Evolutionary conservation across 2,797 vertebrate genomes (phyloP), one percentile per base, ranked within the genome.

Genomic region (Eulemur mongoz): DNA sequence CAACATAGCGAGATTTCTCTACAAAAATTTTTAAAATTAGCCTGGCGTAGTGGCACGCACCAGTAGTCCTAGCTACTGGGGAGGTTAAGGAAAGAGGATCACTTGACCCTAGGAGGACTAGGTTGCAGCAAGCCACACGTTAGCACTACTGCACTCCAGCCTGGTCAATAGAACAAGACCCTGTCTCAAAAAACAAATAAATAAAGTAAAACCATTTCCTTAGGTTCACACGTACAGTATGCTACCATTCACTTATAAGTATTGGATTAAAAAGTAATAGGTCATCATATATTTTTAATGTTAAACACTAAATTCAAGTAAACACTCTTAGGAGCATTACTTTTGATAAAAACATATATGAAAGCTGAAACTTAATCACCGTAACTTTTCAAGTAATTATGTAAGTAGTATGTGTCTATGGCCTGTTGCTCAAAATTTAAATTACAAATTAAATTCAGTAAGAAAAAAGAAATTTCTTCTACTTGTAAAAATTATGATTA

Each of bases 161-260:
- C 15, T 65, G 63, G 63, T 65, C 63, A 65, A 65, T 30, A n/a
- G 32, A 65, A 17, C 32, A 17, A 65, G 61, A 32, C 61, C 30
- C 30, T 7, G 3, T 32, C 14, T 65, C 61, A 65, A 65, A 25
- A 65, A 59, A 59, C 23, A 59, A 59, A 27, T 59, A 59, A 57
- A 57, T 84, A 75, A 94, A 93, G 27, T 90, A 95, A 90, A 83
- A 86, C 30, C 50, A 93, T 35, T 67, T 96, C 40, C 48, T 76
- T 94, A 57, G 45, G n/a, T 15, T 94, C 38, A 92, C 18, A 50
- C 50, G 4, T 81, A 81, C 14, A 91, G 32, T 85, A 91, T 79
- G 40, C 35, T 91, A 20, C 50, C 73, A 91, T 84, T 94, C 18
- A 87, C 43, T 76, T 61, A 63, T 70, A 93, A 96, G 81, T 79